Conservation (phyloP, 2,797 vertebrate genomes). For the Sciurus carolinensis region DNA sequence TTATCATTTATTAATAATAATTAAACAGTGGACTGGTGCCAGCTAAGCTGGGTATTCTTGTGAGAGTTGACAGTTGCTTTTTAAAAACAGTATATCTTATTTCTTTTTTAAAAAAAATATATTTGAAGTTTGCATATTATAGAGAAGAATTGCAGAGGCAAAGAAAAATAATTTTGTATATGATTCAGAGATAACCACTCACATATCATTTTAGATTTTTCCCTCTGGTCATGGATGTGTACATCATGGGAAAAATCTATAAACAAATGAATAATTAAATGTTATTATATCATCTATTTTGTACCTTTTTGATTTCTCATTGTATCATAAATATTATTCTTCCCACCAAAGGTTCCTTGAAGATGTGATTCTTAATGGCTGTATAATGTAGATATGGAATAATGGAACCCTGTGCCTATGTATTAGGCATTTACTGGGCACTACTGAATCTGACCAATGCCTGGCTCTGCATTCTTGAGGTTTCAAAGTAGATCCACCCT, state of each 20-base stretch:
- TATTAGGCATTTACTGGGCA: background rate
- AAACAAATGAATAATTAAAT: conserved; percentile 22
- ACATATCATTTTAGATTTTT: background rate
- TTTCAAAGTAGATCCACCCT: background rate
- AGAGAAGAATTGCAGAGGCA: background rate
- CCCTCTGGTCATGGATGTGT: background rate
- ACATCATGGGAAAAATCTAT: background rate
- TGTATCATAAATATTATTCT: conserved; percentile 52
- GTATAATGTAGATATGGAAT: background rate
- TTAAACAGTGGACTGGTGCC: background rate
- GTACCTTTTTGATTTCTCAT: conserved; percentile 55
- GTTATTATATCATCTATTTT: conserved; percentile 1
- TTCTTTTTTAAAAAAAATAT: background rate
- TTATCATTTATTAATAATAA: conserved; percentile 66
- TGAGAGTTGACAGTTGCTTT: background rate
- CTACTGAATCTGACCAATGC: background rate
- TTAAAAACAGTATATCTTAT: background rate
- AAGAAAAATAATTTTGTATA: conserved; percentile 8
- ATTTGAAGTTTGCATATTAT: conserved; percentile 9
- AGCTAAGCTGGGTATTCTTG: background rate
- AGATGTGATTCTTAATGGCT: conserved; percentile 48
- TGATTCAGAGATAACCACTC: background rate
- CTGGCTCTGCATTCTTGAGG: background rate
- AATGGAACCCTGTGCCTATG: background rate
- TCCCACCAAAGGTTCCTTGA: conserved; percentile 21